Evolutionary conservation across 2,888 invertebrate genomes (phyloP).

Genomic region (Pollenia amentaria): DNA sequence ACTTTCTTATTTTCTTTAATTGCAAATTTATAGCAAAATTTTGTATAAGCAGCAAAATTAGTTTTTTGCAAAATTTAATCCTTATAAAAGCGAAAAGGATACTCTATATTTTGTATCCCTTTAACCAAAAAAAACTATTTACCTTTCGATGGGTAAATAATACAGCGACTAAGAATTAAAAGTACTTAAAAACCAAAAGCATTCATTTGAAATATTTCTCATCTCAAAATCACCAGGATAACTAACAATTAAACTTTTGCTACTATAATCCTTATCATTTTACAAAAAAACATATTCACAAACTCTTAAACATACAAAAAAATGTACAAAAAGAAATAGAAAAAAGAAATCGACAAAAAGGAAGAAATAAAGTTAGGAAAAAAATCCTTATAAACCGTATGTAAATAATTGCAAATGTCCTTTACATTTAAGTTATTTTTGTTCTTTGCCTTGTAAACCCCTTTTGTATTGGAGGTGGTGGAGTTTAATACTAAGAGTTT

Average conservation of each 20-base stretch:
- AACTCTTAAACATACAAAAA: background rate
- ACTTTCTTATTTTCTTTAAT: too few species aligned
- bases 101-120: background rate
- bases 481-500: background rate
- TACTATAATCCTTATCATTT: conserved; percentile 69
- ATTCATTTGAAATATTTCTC: conserved; percentile 70
- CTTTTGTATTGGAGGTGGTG: conserved; percentile 3
- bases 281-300: conserved; percentile 7
- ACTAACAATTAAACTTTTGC: conserved; percentile 73
- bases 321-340: background rate
- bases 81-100: conserved; percentile 24
- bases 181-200: conserved; percentile 71
- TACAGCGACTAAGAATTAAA: conserved; percentile 58
- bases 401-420: conserved; percentile 74
- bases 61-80: conserved; percentile 31
- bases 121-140: conserved; percentile 48
- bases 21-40: too few species aligned
- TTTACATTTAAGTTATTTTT: conserved; percentile 50
- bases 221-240: conserved; percentile 65
- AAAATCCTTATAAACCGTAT: conserved; percentile 70
- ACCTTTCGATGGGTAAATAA: conserved; percentile 55
- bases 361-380: conserved; percentile 11
- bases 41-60: background rate
- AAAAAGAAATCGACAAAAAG: conserved; percentile 1
- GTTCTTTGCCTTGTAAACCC: conserved; percentile 35